Evolutionary conservation across 92 coral and sea anemone genomes (phyloP).

Genomic region (Nematostella vectensis): DNA sequence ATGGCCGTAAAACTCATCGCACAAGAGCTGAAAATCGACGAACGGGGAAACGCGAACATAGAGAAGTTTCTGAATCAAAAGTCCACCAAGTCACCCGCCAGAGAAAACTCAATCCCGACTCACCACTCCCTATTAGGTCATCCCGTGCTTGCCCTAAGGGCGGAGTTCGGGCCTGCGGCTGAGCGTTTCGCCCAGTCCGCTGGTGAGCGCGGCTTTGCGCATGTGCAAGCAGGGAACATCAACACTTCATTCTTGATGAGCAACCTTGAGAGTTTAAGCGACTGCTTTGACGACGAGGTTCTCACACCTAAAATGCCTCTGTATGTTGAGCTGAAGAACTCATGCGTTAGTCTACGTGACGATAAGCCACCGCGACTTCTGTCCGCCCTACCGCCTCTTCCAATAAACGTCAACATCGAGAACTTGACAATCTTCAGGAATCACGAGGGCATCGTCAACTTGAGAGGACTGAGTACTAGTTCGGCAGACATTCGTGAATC

Average conservation of each 20-base stretch:
- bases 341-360: slow-evolving; percentile 52
- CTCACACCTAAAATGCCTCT: slow-evolving; percentile 74
- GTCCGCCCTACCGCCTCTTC: slow-evolving; percentile 77
- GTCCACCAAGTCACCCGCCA: slow-evolving; percentile 34
- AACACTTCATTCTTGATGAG: slow-evolving; percentile 55
- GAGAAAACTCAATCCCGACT: slow-evolving; percentile 17
- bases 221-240: slow-evolving; percentile 46
- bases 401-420: slow-evolving; percentile 69
- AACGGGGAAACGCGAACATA: slow-evolving; percentile 57
- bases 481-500: slow-evolving; percentile 11
- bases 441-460: slow-evolving; percentile 52
- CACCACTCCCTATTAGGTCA: slow-evolving; percentile 29
- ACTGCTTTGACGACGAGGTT: slow-evolving; percentile 87
- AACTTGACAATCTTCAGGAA: slow-evolving; percentile 54
- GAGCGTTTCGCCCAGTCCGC: slow-evolving; percentile 63
- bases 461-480: slow-evolving; percentile 27
- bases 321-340: slow-evolving; percentile 52
- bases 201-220: slow-evolving; percentile 84
- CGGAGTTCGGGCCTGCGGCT: slow-evolving; percentile 83
- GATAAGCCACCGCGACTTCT: slow-evolving; percentile 71
- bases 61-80: slow-evolving; percentile 74
- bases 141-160: slow-evolving; percentile 51
- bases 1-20: slow-evolving; percentile 53
- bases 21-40: slow-evolving; percentile 53
- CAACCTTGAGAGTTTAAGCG: slow-evolving; percentile 69